Base-by-base conservation (phyloP, 64 coral and sea anemone genomes). In the Stylophora pistillata region DNA sequence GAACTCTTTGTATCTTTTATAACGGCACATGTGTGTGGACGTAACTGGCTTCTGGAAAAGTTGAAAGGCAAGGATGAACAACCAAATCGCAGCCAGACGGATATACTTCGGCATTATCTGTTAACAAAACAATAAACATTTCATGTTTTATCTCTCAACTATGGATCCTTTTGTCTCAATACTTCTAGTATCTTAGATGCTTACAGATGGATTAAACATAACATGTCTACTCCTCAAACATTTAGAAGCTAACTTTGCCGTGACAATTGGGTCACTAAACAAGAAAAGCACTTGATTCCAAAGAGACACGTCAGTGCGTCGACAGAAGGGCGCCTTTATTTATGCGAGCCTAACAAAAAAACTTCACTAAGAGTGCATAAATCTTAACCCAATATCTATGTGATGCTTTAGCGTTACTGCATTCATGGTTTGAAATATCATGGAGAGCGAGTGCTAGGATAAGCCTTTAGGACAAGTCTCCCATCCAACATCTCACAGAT, bases 101-200 rank as follows among this genome's bases (percentile, higher is more conserved):
- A 53, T 84, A 63, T 21, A 84, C 31, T 34, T 70, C 34, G 61
- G 30, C 80, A 84, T 84, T 70, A 84, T 84, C 80, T 84, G 80
- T 69, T 84, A 69, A 84, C 10, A 53, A 84, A 84, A 84, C 61
- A 84, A 84, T 84, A 32, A 70, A 70, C 47, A 84, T 84, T 54
- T 84, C 62, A 84, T 70, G 80, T n/a, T 84, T 63, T 27, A 84
- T 84, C 62, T 13, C 13, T 63, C 31, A 84, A 25, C 53, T 69
- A 28, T 28, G 34, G 21, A 11, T 37, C 62, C 47, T 84, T 69
- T 34, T 70, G 62, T 21, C 18, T 33, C 78, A 84, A 70, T 52
- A 84, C 80, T 64, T 84, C 60, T 54, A 12, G 62, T 69, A 23
- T 84, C 20, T 69, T 15, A 84, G 16, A 21, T 28, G 21, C 64